Evolutionary conservation across 2,113 vertebrate genomes (phyloP).

Genomic region (Crotalus horridus): DNA sequence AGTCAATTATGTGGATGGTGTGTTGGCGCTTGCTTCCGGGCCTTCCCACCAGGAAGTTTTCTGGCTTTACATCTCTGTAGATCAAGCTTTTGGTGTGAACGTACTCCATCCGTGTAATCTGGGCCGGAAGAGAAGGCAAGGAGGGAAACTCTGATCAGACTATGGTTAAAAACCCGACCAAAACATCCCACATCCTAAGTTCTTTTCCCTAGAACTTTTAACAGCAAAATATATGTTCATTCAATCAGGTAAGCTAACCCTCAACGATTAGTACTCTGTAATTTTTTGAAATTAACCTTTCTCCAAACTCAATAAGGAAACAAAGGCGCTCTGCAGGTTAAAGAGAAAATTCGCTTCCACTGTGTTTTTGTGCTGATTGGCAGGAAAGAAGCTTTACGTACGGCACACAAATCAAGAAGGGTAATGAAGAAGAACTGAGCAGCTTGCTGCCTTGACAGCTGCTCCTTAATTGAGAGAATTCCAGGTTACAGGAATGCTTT

Average conservation of each 20-base stretch:
- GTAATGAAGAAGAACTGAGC: not conserved
- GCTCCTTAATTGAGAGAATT: not conserved
- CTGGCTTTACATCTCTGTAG: slow-evolving; percentile 96
- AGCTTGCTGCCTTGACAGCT: not conserved
- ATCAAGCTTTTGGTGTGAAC: slow-evolving; percentile 98
- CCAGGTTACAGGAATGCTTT: not conserved
- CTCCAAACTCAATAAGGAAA: not conserved
- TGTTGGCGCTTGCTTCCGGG: slow-evolving; percentile 94
- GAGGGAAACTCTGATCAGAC: not conserved
- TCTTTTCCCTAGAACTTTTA: not conserved
- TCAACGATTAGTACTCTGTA: not conserved
- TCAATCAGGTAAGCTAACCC: not conserved
- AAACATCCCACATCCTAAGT: not conserved
- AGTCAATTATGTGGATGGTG: slow-evolving; percentile 98
- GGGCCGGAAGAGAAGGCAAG: not conserved
- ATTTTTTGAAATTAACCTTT: not conserved
- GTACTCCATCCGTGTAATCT: slow-evolving; percentile 97
- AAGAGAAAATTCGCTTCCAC: not conserved
- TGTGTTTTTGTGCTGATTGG: not conserved
- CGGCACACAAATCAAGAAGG: not conserved
- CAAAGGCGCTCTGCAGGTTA: not conserved
- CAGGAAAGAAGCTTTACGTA: not conserved
- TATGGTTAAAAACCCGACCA: not conserved
- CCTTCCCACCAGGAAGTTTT: slow-evolving; percentile 95
- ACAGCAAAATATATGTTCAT: not conserved